A percentile compares a stretch with the other conserved stretches of the same genome.
Evolutionary conservation across 2,888 invertebrate genomes (phyloP).

Genomic region (Schizotus pectinicornis): DNA sequence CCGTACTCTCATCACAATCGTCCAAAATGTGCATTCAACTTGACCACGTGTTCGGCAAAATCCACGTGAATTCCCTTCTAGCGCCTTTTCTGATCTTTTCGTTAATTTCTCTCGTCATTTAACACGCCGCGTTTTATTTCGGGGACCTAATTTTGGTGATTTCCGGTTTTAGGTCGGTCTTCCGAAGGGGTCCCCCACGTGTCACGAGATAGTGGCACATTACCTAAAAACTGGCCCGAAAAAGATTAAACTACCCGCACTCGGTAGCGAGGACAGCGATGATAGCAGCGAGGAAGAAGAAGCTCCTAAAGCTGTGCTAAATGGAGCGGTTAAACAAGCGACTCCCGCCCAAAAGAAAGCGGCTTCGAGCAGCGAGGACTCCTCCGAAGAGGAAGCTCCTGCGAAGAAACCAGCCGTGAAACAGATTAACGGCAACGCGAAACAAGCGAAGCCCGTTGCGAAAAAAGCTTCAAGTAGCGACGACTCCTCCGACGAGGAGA

Average conservation of each 20-base stretch:
- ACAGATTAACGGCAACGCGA: no score
- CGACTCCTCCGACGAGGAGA: not conserved
- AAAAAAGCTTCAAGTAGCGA: not conserved
- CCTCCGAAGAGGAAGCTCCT: constrained; percentile 37
- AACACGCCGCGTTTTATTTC: no score
- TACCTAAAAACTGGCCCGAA: constrained; percentile 62
- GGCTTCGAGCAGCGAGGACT: constrained; percentile 37
- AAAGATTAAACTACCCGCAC: constrained; percentile 35
- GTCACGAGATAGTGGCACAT: constrained; percentile 66
- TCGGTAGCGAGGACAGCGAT: constrained; percentile 39
- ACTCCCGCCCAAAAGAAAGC: constrained; percentile 29
- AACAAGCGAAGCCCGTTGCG: not conserved
- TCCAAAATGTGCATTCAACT: not conserved
- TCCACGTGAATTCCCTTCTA: not conserved
- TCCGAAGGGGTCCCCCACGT: constrained; percentile 68
- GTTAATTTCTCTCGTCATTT: not conserved
- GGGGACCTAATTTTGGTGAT: no score
- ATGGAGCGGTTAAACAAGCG: constrained; percentile 30
- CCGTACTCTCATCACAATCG: not conserved
- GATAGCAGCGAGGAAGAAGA: constrained; percentile 40
- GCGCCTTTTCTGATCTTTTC: not conserved
- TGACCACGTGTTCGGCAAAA: constrained; percentile 16
- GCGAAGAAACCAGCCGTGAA: constrained; percentile 25
- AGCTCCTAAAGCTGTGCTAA: constrained; percentile 34
- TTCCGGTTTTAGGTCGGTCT: constrained; percentile 64